Evolutionary conservation across 2,888 invertebrate genomes (phyloP).

Genomic region (Hypomecis punctinalis): DNA sequence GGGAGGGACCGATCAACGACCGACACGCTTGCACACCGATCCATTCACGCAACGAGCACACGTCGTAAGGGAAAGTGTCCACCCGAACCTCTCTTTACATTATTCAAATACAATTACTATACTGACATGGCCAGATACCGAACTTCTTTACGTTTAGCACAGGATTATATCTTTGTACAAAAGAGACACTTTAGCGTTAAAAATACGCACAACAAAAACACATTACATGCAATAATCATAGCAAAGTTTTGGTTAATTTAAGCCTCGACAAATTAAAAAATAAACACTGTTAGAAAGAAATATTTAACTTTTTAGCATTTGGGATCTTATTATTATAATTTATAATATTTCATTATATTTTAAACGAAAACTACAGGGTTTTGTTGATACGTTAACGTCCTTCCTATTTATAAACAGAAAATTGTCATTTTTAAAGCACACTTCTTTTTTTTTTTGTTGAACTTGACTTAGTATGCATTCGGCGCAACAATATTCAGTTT

Average conservation of each 20-base stretch:
- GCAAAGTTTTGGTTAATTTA: conserved; percentile 38
- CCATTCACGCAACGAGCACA: conserved; percentile 49
- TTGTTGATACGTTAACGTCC: not conserved
- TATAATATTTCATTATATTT: no score
- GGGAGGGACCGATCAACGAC: conserved; percentile 52
- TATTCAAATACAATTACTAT: conserved; percentile 38
- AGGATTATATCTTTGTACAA: conserved; percentile 67
- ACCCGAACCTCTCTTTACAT: conserved; percentile 67
- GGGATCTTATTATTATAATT: no score
- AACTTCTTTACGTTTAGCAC: conserved; percentile 57
- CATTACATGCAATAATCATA: conserved; percentile 76
- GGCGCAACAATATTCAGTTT: no score
- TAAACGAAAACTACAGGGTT: no score
- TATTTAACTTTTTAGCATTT: conserved; percentile 20
- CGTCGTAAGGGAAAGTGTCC: conserved; percentile 70
- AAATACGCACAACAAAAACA: conserved; percentile 64
- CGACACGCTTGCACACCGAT: conserved; percentile 48
- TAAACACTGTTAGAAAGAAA: conserved; percentile 37
- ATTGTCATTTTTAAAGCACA: no score
- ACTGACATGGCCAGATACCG: conserved; percentile 59
- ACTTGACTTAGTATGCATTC: no score
- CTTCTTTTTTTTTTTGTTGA: no score
- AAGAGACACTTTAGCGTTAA: conserved; percentile 70
- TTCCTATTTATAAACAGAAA: no score
- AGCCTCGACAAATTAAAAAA: conserved; percentile 42